These are phyloP conservation scores for Altica lythri DNA, from an alignment of 2,888 invertebrate genomes.

Conservation along the genomic window DNA sequence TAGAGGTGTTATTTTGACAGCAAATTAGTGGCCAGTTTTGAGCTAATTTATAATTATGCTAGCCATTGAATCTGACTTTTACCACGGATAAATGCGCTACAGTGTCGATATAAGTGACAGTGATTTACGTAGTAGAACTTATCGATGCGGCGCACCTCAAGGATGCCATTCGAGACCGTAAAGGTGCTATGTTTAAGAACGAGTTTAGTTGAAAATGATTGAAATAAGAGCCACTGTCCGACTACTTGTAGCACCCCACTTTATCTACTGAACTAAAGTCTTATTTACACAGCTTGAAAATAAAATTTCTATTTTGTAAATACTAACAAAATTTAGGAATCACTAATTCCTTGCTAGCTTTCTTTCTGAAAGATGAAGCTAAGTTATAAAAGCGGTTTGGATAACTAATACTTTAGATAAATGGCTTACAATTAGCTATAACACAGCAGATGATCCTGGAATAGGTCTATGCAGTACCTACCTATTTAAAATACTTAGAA, in stretches of 20 bases:
- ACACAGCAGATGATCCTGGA: too few species aligned
- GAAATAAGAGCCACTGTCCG: slow-evolving; percentile 46
- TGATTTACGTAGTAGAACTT: slow-evolving; percentile 53
- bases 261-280: slow-evolving; percentile 52
- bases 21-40: slow-evolving; percentile 55
- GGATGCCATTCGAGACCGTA: slow-evolving; percentile 34
- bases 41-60: slow-evolving; percentile 57
- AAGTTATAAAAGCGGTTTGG: too few species aligned
- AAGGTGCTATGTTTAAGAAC: slow-evolving; percentile 17
- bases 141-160: slow-evolving; percentile 32
- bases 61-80: slow-evolving; percentile 53
- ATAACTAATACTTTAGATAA: too few species aligned
- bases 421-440: too few species aligned
- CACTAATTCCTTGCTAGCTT: too few species aligned
- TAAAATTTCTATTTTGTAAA: too few species aligned
- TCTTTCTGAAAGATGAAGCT: not conserved
- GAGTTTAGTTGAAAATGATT: slow-evolving; percentile 25
- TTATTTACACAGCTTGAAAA: slow-evolving; percentile 44
- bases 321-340: too few species aligned
- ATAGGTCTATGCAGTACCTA: too few species aligned
- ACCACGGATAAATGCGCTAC: slow-evolving; percentile 53
- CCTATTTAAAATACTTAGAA: too few species aligned
- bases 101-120: slow-evolving; percentile 52
- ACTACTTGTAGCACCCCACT: slow-evolving; percentile 51
- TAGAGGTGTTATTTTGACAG: slow-evolving; percentile 54